Conservation (phyloP, 2,888 invertebrate species). For the Euspilapteryx auroguttella region DNA sequence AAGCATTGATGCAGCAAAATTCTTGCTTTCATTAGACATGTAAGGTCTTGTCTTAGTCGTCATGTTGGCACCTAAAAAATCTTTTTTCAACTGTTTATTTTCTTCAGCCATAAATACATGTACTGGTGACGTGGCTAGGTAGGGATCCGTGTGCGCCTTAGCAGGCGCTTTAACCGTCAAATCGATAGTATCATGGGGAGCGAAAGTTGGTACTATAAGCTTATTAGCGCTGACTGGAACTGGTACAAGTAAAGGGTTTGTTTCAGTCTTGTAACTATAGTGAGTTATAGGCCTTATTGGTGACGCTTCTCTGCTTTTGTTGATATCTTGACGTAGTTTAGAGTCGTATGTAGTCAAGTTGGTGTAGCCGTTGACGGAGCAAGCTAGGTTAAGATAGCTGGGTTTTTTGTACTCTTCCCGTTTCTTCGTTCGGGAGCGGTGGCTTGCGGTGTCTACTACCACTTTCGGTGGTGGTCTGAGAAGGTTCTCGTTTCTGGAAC, state of each 20-base stretch:
- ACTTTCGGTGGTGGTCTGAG: conserved; percentile 43
- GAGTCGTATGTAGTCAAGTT: conserved; percentile 86
- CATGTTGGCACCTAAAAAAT: conserved; percentile 49
- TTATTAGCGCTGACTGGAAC: conserved; percentile 53
- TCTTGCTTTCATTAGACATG: conserved; percentile 40
- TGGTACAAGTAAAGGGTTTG: conserved; percentile 43
- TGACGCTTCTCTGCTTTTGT: conserved; percentile 71
- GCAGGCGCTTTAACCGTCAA: conserved; percentile 52
- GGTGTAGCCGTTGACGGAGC: conserved; percentile 89
- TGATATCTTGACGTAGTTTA: conserved; percentile 72
- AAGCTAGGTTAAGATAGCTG: conserved; percentile 85
- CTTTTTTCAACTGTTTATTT: conserved; percentile 51
- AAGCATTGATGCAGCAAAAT: conserved; percentile 42
- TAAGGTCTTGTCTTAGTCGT: conserved; percentile 40
- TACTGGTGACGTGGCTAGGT: conserved; percentile 34
- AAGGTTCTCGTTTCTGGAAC: too few relatives aligned
- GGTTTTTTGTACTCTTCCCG: conserved; percentile 70
- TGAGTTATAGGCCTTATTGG: conserved; percentile 66
- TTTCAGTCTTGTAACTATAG: conserved; percentile 45
- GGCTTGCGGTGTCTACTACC: conserved; percentile 28
- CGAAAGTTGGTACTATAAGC: conserved; percentile 57
- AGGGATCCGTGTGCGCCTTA: conserved; percentile 53
- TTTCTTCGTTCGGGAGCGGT: conserved; percentile 37
- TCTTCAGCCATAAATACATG: conserved; percentile 52
- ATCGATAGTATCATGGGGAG: conserved; percentile 49